phyloP scores from a whole-genome alignment of 23 tunicate species.

The Halocynthia roretzi region DNA sequence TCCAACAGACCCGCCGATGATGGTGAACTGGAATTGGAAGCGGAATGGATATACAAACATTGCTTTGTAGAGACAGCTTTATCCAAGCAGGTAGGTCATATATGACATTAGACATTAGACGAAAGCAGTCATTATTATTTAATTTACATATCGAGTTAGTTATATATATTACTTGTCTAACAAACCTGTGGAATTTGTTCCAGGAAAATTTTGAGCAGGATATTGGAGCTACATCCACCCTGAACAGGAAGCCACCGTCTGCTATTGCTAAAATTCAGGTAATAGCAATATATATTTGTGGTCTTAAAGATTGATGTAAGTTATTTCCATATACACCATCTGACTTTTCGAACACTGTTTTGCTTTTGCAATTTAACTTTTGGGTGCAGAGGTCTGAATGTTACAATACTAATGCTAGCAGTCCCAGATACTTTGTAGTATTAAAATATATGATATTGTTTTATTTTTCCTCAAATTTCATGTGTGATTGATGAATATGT shows the following conservation, averaged over 20 bases:
- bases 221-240: slow-evolving; percentile 56
- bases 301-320: no score
- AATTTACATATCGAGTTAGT: background rate
- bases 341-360: no score
- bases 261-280: slow-evolving; percentile 89
- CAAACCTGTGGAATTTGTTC: slow-evolving; percentile 1
- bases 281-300: background rate
- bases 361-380: background rate
- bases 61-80: slow-evolving; percentile 75
- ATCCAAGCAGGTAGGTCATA: slow-evolving; percentile 66
- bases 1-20: slow-evolving; percentile 69
- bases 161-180: background rate
- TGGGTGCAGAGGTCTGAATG: background rate
- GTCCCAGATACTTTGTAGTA: no score
- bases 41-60: slow-evolving; percentile 94
- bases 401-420: background rate
- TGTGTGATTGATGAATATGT: background rate
- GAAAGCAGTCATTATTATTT: no score
- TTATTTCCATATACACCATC: no score
- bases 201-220: slow-evolving; percentile 71
- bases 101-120: background rate
- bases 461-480: background rate
- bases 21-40: slow-evolving; percentile 54
- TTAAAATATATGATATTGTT: no score
- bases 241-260: slow-evolving; percentile 76